Base-by-base conservation (phyloP, 2,888 invertebrate species). In the Scaeva pyrastri region DNA sequence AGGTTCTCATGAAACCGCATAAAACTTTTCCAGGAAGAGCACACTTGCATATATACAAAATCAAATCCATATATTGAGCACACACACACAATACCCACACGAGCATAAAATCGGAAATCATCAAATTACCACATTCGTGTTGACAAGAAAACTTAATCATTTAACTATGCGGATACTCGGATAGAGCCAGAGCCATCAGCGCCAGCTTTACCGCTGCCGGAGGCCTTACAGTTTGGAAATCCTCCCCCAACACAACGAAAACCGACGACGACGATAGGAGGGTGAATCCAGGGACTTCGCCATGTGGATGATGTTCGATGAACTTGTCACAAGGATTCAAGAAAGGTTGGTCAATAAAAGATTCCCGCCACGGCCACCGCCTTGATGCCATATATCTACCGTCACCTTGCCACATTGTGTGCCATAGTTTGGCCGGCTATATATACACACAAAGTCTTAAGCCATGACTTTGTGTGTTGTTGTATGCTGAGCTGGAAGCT, bases 131-230 rank as follows among this genome's bases (percentile, higher is more conserved):
- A 75, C 72, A 79, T 64, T 71, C 58, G 56, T 85, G 84, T 85
- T 80, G 84, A 85, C 84, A 80, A 76, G 84, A 72, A 76, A 85
- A 85, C 80, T 80, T 76, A 76, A 80, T 80, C 84, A 72, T 80
- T 76, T 71, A 58, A 76, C 76, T 71, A 71, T 62, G 50, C 50
- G n/a, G 56, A 56, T 36, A 23, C 16, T 31, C 6, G n/a, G 50
- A 68, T 39, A 21, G 12, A 68, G 66, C 31, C 31, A 31, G 6
- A 5, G 31, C 31, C n/a, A n/a, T n/a, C n/a, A n/a, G n/a, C n/a
- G n/a, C n/a, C n/a, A n/a, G n/a, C n/a, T n/a, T n/a, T n/a, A n/a
- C n/a, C n/a, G n/a, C n/a, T n/a, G 31, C 72, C 50, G 11, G 55
- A 68, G 68, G 39, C 68, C 72, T 64, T 62, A 78, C 36, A 62